Evolutionary conservation across 2,888 invertebrate species (phyloP).

Genomic region (Bombylius major): DNA sequence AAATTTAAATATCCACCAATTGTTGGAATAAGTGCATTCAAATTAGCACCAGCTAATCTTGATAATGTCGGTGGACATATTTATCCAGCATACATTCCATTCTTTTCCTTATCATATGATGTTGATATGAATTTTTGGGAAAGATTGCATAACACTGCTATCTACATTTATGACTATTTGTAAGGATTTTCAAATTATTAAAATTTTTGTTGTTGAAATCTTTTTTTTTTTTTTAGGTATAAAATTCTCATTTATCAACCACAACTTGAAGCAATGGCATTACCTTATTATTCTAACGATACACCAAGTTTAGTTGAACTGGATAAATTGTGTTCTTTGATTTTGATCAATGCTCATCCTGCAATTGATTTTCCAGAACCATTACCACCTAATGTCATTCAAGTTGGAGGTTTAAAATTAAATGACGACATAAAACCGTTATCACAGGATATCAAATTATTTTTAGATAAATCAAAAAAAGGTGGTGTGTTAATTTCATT

Average conservation of each 20-base stretch:
- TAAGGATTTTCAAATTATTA: neutral
- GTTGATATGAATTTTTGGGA: slow-evolving; percentile 21
- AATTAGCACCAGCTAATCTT: slow-evolving; percentile 17
- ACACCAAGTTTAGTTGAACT: neutral
- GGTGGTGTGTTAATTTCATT: slow-evolving; percentile 30
- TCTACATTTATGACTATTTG: slow-evolving; percentile 5
- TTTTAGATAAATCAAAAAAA: slow-evolving; percentile 21
- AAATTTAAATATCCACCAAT: slow-evolving; percentile 26
- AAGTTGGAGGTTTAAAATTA: slow-evolving; percentile 32
- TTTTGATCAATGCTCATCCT: slow-evolving; percentile 28
- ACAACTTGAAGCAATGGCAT: no score
- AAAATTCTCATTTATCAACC: no score
- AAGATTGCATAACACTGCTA: slow-evolving; percentile 19
- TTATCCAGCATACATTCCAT: slow-evolving; percentile 21
- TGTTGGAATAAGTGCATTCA: slow-evolving; percentile 22
- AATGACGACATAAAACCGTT: slow-evolving; percentile 20
- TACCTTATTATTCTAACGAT: neutral
- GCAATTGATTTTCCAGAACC: slow-evolving; percentile 26
- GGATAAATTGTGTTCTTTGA: neutral
- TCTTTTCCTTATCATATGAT: slow-evolving; percentile 14
- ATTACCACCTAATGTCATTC: slow-evolving; percentile 29
- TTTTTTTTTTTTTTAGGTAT: no score
- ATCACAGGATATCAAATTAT: slow-evolving; percentile 20
- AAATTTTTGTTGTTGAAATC: no score
- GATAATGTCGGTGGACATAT: slow-evolving; percentile 21